Evolutionary conservation across 2,797 vertebrate genomes (phyloP).

Genomic region (Mycteria americana): DNA sequence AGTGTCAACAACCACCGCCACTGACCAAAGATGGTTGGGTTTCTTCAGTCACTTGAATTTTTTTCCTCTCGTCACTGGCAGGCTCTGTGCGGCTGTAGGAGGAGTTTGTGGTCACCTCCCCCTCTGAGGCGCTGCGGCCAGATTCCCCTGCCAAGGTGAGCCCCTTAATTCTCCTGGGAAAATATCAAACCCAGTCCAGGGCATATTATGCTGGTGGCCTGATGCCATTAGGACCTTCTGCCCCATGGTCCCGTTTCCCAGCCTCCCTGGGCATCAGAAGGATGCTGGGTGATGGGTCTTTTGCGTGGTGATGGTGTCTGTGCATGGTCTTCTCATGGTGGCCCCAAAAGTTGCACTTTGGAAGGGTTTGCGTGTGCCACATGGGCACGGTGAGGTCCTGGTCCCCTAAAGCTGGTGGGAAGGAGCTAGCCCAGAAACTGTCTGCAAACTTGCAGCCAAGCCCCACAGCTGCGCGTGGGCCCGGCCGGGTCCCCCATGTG

Average conservation of each 20-base stretch:
- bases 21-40: conserved; percentile 64
- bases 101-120: conserved; percentile 13
- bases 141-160: background rate
- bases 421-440: background rate
- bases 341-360: background rate
- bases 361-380: rapidly evolving
- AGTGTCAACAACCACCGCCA: background rate
- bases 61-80: background rate
- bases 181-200: background rate
- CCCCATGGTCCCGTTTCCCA: background rate
- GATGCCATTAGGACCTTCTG: background rate
- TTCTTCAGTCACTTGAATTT: background rate
- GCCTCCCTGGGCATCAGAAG: background rate
- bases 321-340: background rate
- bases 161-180: background rate
- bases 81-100: conserved; percentile 22
- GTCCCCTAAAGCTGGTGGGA: background rate
- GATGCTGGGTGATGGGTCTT: background rate
- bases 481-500: background rate
- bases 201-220: background rate
- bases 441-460: background rate
- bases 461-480: background rate
- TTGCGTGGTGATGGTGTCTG: rapidly evolving
- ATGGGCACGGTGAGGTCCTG: background rate
- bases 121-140: background rate